These are phyloP conservation scores for Xiphophorus couchianus DNA, from an alignment of 2,113 vertebrate genomes.

Conservation along the genomic window DNA sequence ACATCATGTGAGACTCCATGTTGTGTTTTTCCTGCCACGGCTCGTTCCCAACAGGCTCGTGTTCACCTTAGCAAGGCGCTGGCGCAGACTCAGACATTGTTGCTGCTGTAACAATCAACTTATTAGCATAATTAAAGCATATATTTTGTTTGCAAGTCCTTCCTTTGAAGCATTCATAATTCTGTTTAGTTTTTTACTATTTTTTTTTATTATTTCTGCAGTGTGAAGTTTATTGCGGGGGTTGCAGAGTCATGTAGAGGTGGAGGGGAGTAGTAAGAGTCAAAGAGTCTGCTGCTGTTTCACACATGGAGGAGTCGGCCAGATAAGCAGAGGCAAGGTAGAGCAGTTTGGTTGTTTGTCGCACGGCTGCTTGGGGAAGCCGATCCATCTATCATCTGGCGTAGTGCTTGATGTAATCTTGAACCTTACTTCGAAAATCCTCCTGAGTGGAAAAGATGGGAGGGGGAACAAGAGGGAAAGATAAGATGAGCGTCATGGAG, in stretches of 20 bases:
- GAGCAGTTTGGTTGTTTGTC: slow-evolving; percentile 67
- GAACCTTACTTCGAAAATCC: slow-evolving; percentile 93
- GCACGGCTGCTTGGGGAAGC: slow-evolving; percentile 34
- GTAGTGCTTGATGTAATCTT: slow-evolving; percentile 93
- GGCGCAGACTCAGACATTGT: slow-evolving; percentile 23
- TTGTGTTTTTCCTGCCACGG: background rate
- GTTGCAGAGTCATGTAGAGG: slow-evolving; percentile 9
- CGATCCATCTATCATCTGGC: slow-evolving; percentile 89
- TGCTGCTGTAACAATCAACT: slow-evolving; percentile 30
- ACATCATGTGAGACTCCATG: background rate
- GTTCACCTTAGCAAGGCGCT: slow-evolving; percentile 6
- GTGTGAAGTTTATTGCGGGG: slow-evolving; percentile 53
- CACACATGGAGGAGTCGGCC: slow-evolving; percentile 53
- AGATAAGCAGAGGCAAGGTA: slow-evolving; percentile 63
- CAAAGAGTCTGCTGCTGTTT: slow-evolving; percentile 54
- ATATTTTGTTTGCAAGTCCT: slow-evolving; percentile 44
- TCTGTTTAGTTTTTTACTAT: too few species aligned
- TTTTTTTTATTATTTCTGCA: slow-evolving; percentile 21
- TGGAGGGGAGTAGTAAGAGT: slow-evolving; percentile 16
- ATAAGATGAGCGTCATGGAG: background rate
- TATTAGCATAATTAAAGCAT: slow-evolving; percentile 47
- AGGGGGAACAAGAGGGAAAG: background rate
- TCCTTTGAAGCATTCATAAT: slow-evolving; percentile 14
- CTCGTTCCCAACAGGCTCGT: slow-evolving; percentile 16
- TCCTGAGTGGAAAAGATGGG: slow-evolving; percentile 77